Evolutionary conservation across 2,113 vertebrate genomes (phyloP), one percentile per base, ranked within the genome.

Genomic region (Cololabis saira): DNA sequence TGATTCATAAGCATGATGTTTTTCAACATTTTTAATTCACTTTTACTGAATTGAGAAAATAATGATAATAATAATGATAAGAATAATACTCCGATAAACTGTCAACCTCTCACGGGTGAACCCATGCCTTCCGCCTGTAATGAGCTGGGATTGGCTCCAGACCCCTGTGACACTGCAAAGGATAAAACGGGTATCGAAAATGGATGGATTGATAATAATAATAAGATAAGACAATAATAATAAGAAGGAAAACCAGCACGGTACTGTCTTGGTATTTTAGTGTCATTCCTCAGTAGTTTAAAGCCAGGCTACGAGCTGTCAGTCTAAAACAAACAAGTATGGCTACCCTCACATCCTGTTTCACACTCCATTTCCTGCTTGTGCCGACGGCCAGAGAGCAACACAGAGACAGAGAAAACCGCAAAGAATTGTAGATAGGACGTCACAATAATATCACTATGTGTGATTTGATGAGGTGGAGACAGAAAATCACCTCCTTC

Each of bases 331-430:
- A 73, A 65, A 86, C 71, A 71, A 66, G 50, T 71, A 77, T 78
- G 80, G 80, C 71, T 74, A 43, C 47, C 41, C 73, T 88, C 83
- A 78, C 76, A 74, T 85, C 71, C 66, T 82, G 82, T 82, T 82
- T 78, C 55, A 55, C 64, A 75, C 60, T 78, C 59, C 78, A 80
- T 78, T 85, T 88, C 62, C 67, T 80, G 19, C 65, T 15, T 30
- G 21, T 40, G 78, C 76, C 79, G 63, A 41, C n/a, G 65, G 79
- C 74, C 45, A 77, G 50, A 62, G 27, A 62, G 48, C 61, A 71
- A 67, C 16, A 17, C 18, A n/a, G 16, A 63, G 43, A 75, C 0
- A 5, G 13, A 51, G 62, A 62, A 27, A 0, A 30, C 0, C 17
- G 54, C 44, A 14, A 15, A 55, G 48, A 40, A 55, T 24, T 72